Evolutionary conservation across 2,888 invertebrate species (phyloP), one percentile per base, ranked within the genome.

Genomic region (Yponomeuta evonymella): DNA sequence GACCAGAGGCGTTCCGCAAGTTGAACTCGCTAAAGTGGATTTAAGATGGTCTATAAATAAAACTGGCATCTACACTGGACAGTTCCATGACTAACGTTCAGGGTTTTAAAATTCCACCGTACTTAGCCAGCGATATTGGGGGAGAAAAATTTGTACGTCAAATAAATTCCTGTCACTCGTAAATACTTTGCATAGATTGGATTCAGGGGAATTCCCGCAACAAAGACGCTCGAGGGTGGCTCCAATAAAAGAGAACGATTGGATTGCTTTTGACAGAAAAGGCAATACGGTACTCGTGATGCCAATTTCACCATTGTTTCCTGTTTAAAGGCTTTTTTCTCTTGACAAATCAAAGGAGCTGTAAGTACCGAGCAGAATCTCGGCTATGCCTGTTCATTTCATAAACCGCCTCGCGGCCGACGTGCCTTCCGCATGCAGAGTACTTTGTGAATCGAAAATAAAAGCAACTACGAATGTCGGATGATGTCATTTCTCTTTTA

Each of bases 121-220:
- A 12, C 63, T 2, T 29, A 2, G 63, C 29, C 77, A 76, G 77
- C 77, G 78, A 79, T 79, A 81, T 79, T 77, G 79, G 75, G 70
- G 6, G 78, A 76, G 80, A 80, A 83, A 84, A 86, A 86, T 86
- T 86, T 86, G 85, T 82, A 82, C 82, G 85, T 86, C 88, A 85
- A 88, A 89, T 87, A 88, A 87, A 89, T 88, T 88, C 88, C 82
- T 84, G 86, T 86, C 88, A 87, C 83, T 84, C 85, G 87, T 86
- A 88, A 89, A 90, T 87, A 87, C 88, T 90, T 89, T 88, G 87
- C 89, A 89, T 88, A 88, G 86, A 89, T 88, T 86, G 87, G 85
- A 88, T 86, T 79, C 84, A 78, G 81, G 81, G 82, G 83, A 84
- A 88, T 87, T 84, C 83, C 84, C 83, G 82, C 88, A 85, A 87